Conservation (phyloP, 2,888 invertebrate species). For the Metellina segmentata region DNA sequence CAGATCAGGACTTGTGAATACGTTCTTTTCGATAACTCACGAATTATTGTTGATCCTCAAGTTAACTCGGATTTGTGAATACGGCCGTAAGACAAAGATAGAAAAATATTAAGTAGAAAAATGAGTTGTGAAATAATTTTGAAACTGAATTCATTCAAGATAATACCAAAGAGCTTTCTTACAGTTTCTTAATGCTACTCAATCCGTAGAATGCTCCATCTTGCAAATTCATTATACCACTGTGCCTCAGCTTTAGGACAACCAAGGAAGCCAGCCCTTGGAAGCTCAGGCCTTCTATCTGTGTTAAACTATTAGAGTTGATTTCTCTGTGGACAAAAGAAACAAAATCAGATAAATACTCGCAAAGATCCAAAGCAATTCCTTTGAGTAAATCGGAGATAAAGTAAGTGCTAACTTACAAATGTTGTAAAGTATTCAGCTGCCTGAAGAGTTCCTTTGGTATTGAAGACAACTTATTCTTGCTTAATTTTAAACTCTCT, state of each 20-base stretch:
- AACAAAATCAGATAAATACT: background rate
- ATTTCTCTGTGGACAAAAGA: conserved; percentile 85
- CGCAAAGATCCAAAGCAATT: background rate
- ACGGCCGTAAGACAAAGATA: no score
- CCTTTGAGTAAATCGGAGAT: background rate
- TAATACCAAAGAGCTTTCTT: conserved; percentile 79
- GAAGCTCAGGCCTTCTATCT: conserved; percentile 91
- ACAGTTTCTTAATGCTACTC: conserved; percentile 85
- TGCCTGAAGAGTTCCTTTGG: conserved; percentile 89
- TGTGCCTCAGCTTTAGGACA: conserved; percentile 89
- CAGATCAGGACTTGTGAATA: no score
- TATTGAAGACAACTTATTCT: conserved; percentile 85
- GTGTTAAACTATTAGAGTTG: conserved; percentile 90
- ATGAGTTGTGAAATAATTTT: no score
- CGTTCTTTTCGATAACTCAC: no score
- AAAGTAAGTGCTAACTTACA: conserved; percentile 84
- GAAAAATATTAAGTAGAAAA: no score
- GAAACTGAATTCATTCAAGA: background rate
- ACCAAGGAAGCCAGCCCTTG: conserved; percentile 88
- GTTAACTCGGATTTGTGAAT: no score
- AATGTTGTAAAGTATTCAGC: conserved; percentile 86
- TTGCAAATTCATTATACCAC: conserved; percentile 88
- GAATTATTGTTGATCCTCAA: no score
- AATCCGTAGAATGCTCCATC: conserved; percentile 96
- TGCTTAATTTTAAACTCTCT: conserved; percentile 88